phyloP scores from a whole-genome alignment of 2,797 vertebrate species.

The Lates japonicus region DNA sequence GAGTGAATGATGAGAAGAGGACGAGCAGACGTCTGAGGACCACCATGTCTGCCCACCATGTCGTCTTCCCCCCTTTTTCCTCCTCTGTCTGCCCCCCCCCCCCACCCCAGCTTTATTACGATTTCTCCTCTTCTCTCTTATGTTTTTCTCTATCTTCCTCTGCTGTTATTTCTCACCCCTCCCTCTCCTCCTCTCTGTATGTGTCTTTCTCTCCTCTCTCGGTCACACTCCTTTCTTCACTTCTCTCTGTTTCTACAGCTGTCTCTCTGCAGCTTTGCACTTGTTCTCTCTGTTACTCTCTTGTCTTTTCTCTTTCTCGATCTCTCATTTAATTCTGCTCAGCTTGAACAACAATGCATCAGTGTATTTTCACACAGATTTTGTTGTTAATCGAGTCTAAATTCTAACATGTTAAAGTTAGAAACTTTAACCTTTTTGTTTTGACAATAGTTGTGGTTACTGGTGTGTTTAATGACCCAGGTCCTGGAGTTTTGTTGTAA shows the following conservation, averaged over 20 bases:
- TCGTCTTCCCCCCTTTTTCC: slow-evolving; percentile 60
- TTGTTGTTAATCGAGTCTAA: not conserved
- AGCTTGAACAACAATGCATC: not conserved
- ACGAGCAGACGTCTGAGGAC: slow-evolving; percentile 78
- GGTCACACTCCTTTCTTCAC: slow-evolving; percentile 34
- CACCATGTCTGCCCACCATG: slow-evolving; percentile 82
- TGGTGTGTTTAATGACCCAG: not conserved
- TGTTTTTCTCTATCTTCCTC: slow-evolving; percentile 43
- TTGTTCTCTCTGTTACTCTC: slow-evolving; percentile 46
- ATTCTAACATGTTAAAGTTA: not conserved
- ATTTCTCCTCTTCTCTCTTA: slow-evolving; percentile 31
- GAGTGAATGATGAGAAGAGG: slow-evolving; percentile 68
- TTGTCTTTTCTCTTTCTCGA: slow-evolving; percentile 14
- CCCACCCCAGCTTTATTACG: slow-evolving; percentile 47
- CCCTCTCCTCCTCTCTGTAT: not conserved
- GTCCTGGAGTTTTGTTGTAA: not conserved
- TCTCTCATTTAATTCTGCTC: slow-evolving; percentile 11
- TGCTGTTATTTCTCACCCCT: slow-evolving; percentile 4
- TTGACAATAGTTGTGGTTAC: not conserved
- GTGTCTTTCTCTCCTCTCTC: slow-evolving; percentile 24
- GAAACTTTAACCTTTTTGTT: not conserved
- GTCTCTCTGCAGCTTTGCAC: slow-evolving; percentile 52
- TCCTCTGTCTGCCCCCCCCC: slow-evolving; percentile 53
- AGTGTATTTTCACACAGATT: not conserved
- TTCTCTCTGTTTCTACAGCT: slow-evolving; percentile 71